A percentile compares a stretch with the other conserved stretches of the same genome.
Evolutionary conservation across 2,113 vertebrate genomes (phyloP).

Genomic region (Rhinolophus sinicus): DNA sequence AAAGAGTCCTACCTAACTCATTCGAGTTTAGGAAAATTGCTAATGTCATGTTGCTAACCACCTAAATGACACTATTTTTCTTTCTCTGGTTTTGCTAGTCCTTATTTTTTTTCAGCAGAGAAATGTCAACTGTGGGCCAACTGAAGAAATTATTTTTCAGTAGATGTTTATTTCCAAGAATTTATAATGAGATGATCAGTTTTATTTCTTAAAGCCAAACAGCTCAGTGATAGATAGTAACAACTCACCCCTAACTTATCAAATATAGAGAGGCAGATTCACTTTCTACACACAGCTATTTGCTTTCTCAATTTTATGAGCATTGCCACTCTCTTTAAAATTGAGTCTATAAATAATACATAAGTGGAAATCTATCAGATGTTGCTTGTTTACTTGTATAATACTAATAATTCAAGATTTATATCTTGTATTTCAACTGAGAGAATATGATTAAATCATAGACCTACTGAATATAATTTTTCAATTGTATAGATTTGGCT

Average conservation of each 20-base stretch:
- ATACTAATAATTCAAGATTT: constrained; percentile 82
- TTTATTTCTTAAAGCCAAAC: constrained; percentile 70
- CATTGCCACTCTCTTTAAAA: constrained; percentile 79
- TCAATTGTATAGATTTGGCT: constrained; percentile 74
- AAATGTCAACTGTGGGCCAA: constrained; percentile 9
- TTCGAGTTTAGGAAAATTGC: background rate
- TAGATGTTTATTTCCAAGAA: constrained; percentile 69
- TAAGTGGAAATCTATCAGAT: constrained; percentile 80
- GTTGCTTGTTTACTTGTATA: constrained; percentile 80
- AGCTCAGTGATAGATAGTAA: constrained; percentile 60
- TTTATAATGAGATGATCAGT: constrained; percentile 75
- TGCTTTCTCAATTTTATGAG: constrained; percentile 80
- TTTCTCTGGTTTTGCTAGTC: constrained; percentile 26
- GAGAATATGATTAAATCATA: constrained; percentile 77
- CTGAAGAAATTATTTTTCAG: constrained; percentile 64
- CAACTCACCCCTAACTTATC: constrained; percentile 62
- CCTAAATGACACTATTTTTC: background rate
- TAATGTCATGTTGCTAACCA: background rate
- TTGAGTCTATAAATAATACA: constrained; percentile 83
- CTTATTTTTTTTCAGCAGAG: background rate
- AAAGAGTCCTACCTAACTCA: background rate
- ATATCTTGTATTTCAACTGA: constrained; percentile 76
- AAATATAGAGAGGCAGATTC: constrained; percentile 65
- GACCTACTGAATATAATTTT: constrained; percentile 76
- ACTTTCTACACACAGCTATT: constrained; percentile 66